These are phyloP conservation scores for Temnothorax ravouxi DNA, from an alignment of 2,888 invertebrate species.

Conservation along the genomic window DNA sequence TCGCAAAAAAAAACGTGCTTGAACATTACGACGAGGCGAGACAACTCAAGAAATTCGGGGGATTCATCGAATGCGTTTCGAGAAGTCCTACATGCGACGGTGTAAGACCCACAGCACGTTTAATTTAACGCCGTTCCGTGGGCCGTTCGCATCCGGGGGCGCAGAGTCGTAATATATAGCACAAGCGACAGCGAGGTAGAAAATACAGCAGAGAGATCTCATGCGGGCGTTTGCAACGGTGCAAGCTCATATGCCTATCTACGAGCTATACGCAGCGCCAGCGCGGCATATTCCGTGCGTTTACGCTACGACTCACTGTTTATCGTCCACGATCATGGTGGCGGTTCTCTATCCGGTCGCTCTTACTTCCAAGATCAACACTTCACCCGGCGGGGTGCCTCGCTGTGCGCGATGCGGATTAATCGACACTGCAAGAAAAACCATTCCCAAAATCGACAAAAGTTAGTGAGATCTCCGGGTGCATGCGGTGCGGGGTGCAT, in stretches of 20 bases:
- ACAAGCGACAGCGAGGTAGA: conserved; percentile 31
- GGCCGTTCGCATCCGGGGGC: neutral
- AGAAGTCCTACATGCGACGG: neutral
- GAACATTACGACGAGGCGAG: neutral
- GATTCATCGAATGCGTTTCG: conserved; percentile 9
- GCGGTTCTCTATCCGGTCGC: conserved; percentile 75
- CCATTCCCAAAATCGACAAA: conserved; percentile 71
- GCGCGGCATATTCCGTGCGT: conserved; percentile 32
- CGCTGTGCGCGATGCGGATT: conserved; percentile 73
- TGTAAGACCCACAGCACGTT: neutral
- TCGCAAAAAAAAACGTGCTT: neutral
- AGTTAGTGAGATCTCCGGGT: conserved; percentile 54
- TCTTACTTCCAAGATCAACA: conserved; percentile 66
- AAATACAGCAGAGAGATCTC: conserved; percentile 10
- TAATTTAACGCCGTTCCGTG: conserved; percentile 13
- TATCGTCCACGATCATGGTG: conserved; percentile 86
- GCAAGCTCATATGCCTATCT: conserved; percentile 2
- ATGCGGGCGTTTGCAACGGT: conserved; percentile 18
- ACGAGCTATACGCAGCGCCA: conserved; percentile 42
- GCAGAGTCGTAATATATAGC: conserved; percentile 9
- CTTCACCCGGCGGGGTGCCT: conserved; percentile 48
- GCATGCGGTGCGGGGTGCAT: conserved; percentile 60
- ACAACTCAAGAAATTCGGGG: neutral
- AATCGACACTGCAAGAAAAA: conserved; percentile 83
- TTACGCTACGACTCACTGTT: conserved; percentile 83